Evolutionary conservation across 2,888 invertebrate species (phyloP).

Genomic region (Sesamia inferens): DNA sequence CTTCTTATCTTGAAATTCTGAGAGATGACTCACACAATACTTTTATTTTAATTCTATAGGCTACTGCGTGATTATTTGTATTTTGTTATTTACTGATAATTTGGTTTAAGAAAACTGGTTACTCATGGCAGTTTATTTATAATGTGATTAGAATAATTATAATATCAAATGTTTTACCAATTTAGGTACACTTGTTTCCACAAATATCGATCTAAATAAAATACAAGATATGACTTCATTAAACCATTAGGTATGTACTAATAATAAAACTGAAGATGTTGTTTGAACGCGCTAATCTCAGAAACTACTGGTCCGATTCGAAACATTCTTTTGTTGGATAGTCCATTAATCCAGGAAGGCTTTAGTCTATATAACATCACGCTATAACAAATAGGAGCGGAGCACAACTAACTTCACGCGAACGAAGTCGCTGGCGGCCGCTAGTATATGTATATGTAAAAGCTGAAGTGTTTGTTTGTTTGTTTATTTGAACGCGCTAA

Average conservation of each 20-base stretch:
- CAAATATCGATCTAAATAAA: constrained; percentile 1
- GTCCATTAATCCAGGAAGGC: too few relatives aligned
- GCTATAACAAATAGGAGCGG: too few relatives aligned
- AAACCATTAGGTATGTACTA: constrained; percentile 2
- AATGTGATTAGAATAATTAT: constrained; percentile 4
- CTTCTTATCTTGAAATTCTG: constrained; percentile 10
- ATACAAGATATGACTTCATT: neutral
- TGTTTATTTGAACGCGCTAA: too few relatives aligned
- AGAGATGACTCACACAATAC: constrained; percentile 21
- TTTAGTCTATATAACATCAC: too few relatives aligned
- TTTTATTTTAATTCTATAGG: constrained; percentile 2
- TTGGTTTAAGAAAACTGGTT: constrained; percentile 21
- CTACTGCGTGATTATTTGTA: constrained; percentile 6
- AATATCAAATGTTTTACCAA: neutral
- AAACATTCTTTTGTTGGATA: too few relatives aligned
- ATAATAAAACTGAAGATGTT: too few relatives aligned
- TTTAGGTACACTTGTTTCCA: neutral
- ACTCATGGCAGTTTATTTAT: neutral
- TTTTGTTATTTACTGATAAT: neutral
- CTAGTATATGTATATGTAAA: too few relatives aligned
- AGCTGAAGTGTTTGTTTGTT: too few relatives aligned
- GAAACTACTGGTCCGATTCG: too few relatives aligned
- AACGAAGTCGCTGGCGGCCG: too few relatives aligned
- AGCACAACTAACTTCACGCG: too few relatives aligned
- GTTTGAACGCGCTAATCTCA: too few relatives aligned